Evolutionary conservation across 2,888 invertebrate species (phyloP).

Genomic region (Bugulina stolonifera): DNA sequence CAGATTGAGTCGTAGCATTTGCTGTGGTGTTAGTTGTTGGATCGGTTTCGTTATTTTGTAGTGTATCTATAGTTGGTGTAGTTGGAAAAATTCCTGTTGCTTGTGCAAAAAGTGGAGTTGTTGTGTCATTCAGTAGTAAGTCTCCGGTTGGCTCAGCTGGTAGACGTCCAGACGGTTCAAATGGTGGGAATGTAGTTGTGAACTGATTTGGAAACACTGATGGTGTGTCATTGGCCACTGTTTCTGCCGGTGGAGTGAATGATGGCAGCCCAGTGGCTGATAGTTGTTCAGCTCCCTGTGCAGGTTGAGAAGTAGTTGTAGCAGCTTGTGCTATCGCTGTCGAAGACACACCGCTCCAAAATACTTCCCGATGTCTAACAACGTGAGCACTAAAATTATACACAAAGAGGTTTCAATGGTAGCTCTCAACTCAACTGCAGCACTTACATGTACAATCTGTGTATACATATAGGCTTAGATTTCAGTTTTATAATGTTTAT

Average conservation of each 20-base stretch:
- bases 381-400: slow-evolving; percentile 13
- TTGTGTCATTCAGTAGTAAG: background rate
- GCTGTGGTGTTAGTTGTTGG: background rate
- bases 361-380: background rate
- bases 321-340: background rate
- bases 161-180: background rate
- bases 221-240: background rate
- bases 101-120: background rate
- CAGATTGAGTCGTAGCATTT: background rate
- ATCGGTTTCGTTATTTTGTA: no score
- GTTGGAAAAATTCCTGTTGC: no score
- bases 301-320: background rate
- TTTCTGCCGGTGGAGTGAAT: background rate
- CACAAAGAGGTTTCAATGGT: no score
- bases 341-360: background rate
- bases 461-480: no score
- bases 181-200: background rate
- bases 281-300: no score
- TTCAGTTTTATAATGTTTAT: no score
- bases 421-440: no score
- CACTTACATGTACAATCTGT: no score
- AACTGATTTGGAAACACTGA: background rate
- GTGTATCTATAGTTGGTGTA: no score
- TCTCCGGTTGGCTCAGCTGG: background rate
- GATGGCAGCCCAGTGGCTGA: no score